Evolutionary conservation across 1,140 invertebrate genomes (phyloP), one percentile per base, ranked within the genome.

Genomic region (Drosophila pruinosa): DNA sequence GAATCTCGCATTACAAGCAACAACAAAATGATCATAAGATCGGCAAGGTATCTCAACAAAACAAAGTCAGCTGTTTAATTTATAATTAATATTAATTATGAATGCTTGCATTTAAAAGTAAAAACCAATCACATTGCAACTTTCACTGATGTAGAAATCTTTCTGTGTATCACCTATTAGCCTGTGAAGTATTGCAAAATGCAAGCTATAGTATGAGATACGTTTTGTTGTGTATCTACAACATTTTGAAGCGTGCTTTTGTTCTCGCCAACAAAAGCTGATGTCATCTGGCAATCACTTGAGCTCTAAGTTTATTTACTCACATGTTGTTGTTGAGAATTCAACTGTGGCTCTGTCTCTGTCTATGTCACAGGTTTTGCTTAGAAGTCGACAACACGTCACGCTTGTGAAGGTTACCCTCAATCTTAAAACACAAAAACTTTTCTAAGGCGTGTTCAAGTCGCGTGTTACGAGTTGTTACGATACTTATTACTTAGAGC

Each of bases 211-310:
- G n/a, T n/a, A n/a, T 39, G 28, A 65, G 61, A 56, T 72, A 52
- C 45, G 38, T 68, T 50, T 17, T 38, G n/a, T 52, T 19, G 28
- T 36, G 43, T 36, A 43, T 72, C 50, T 34, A 57, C 14, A 48
- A 56, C 22, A 22, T 45, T 53, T 52, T 19, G 47, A 59, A 47
- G 54, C 63, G 63, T 67, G 70, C 64, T 68, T 81, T 81, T 71
- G 76, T 73, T 81, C 63, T 69, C 61, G 28, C 24, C 43, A 57
- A 6, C 52, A 57, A 50, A 71, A 22, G 82, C 81, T 86, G 81
- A 86, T 86, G 81, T 86, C 81, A 86, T 86, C 67, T 71, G 58
- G 75, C 75, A 82, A 65, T 78, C 71, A 82, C 81, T 75, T 67
- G 47, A 76, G 72, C 61, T 71, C 59, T 38, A 45, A 71, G 61